Evolutionary conservation across 2,888 invertebrate genomes (phyloP).

Genomic region (Capitulum mitella): DNA sequence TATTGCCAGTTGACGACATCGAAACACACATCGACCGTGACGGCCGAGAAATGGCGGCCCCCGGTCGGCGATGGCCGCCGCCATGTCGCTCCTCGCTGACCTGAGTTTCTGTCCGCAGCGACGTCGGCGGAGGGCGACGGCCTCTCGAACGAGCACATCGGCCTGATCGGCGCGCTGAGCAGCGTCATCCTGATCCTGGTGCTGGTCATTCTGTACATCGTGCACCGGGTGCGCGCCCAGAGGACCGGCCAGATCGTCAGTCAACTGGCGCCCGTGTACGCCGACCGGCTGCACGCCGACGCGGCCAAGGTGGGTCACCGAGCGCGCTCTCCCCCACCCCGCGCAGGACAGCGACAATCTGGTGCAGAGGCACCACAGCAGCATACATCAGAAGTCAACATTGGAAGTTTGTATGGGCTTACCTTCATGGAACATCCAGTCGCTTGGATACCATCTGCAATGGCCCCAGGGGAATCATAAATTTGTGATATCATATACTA

Average conservation of each 20-base stretch:
- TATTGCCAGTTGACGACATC: too few relatives aligned
- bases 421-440: too few relatives aligned
- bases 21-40: too few relatives aligned
- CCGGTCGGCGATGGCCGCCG: background rate
- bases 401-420: too few relatives aligned
- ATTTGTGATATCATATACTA: too few relatives aligned
- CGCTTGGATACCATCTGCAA: too few relatives aligned
- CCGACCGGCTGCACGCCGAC: background rate
- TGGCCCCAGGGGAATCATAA: too few relatives aligned
- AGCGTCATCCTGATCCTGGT: conserved; percentile 64
- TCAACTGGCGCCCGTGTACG: background rate
- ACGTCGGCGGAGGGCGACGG: conserved; percentile 37
- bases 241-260: conserved; percentile 48
- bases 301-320: background rate
- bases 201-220: conserved; percentile 62
- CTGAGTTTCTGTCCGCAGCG: conserved; percentile 32
- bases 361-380: too few relatives aligned
- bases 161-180: conserved; percentile 63
- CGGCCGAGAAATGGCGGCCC: background rate
- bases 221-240: conserved; percentile 61
- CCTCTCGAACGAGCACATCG: conserved; percentile 30
- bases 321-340: too few relatives aligned
- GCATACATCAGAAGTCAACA: too few relatives aligned
- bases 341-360: too few relatives aligned
- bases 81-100: background rate